phyloP scores from a whole-genome alignment of 2,113 vertebrate genomes.

The Polypterus bichir region DNA sequence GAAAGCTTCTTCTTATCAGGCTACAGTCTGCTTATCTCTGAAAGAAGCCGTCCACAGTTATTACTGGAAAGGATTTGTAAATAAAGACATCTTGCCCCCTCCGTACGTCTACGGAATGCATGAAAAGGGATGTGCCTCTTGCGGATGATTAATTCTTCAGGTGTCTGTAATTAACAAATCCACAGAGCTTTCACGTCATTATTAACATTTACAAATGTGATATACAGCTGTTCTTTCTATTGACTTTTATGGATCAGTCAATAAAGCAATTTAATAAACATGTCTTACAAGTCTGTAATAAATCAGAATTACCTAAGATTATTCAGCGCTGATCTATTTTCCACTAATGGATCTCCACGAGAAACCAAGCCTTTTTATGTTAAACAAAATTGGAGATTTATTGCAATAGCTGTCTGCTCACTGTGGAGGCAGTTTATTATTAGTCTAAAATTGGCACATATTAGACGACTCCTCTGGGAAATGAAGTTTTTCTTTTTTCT shows the following conservation, averaged over 20 bases:
- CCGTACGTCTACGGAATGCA: background rate
- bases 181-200: background rate
- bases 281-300: conserved; percentile 2
- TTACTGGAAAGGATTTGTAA: background rate
- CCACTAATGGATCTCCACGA: conserved; percentile 7
- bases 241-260: conserved; percentile 11
- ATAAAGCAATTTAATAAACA: conserved; percentile 12
- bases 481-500: too few species aligned
- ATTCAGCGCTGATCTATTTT: conserved; percentile 3
- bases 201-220: conserved; percentile 11
- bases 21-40: too few species aligned
- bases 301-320: conserved; percentile 8
- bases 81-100: background rate
- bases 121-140: background rate
- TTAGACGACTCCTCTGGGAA: too few species aligned
- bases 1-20: too few species aligned
- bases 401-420: background rate
- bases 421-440: conserved; percentile 4
- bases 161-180: conserved; percentile 4
- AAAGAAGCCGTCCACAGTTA: background rate
- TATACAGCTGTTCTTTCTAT: conserved; percentile 2
- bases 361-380: conserved; percentile 3
- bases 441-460: background rate
- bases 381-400: conserved; percentile 3
- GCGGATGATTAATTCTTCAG: conserved; percentile 5